Evolutionary conservation across 1,140 invertebrate genomes (phyloP).

Genomic region (Cardiocondyla obscurior): DNA sequence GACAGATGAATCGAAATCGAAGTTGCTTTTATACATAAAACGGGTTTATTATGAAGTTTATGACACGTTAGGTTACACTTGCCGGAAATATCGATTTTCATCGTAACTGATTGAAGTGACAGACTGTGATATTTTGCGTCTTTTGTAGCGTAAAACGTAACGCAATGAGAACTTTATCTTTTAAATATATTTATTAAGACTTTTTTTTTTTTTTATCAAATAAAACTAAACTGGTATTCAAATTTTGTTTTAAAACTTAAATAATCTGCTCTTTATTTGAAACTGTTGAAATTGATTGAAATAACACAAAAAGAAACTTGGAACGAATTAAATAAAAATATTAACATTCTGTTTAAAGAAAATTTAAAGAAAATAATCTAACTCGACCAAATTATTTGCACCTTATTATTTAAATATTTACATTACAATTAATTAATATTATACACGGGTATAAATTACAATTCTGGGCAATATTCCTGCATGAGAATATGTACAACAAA

Average conservation of each 20-base stretch:
- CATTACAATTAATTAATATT: neutral
- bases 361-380: neutral
- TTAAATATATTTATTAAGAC: conserved; percentile 6
- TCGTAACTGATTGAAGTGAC: neutral
- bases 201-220: conserved; percentile 10
- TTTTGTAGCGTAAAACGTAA: neutral
- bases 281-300: neutral
- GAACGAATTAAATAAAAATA: neutral
- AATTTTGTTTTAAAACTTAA: neutral
- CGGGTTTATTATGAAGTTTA: conserved; percentile 19
- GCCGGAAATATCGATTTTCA: conserved; percentile 24
- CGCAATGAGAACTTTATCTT: neutral
- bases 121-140: neutral
- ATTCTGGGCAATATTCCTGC: neutral
- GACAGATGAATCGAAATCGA: neutral
- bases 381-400: too few species aligned
- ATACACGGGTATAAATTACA: neutral
- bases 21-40: conserved; percentile 5
- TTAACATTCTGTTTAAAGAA: neutral
- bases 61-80: conserved; percentile 29
- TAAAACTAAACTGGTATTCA: conserved; percentile 25
- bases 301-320: neutral
- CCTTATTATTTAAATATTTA: neutral
- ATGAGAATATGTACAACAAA: neutral
- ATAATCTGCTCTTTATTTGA: neutral